These are phyloP conservation scores for Ornithorhynchus anatinus DNA, from an alignment of 2,113 vertebrate species.

Conservation along the genomic window DNA sequence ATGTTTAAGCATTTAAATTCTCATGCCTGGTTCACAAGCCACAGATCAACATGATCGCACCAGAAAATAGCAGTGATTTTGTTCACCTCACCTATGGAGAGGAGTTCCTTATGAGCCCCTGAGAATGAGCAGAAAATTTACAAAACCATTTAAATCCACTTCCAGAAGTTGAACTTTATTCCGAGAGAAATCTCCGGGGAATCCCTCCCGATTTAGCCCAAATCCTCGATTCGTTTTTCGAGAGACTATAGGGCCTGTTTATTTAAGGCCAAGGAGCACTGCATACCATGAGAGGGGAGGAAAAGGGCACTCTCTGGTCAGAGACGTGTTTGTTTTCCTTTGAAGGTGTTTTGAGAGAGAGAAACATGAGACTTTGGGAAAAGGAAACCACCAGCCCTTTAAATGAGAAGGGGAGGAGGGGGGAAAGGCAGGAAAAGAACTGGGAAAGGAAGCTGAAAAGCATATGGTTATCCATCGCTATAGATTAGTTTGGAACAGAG, in stretches of 20 bases:
- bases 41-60: too few relatives aligned
- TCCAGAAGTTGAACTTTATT: too few relatives aligned
- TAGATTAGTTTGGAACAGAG: background rate
- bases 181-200: too few relatives aligned
- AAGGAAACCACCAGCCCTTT: background rate
- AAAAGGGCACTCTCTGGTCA: background rate
- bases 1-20: too few relatives aligned
- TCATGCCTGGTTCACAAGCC: too few relatives aligned
- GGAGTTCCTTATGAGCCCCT: too few relatives aligned
- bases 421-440: background rate
- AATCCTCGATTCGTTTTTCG: background rate
- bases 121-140: too few relatives aligned
- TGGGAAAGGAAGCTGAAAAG: background rate
- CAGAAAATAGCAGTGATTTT: too few relatives aligned
- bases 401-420: background rate
- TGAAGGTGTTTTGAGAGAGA: slow-evolving; percentile 9
- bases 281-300: background rate
- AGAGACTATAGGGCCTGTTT: background rate
- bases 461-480: background rate
- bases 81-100: too few relatives aligned
- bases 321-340: slow-evolving; percentile 8
- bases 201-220: too few relatives aligned
- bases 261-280: background rate
- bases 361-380: background rate
- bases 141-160: too few relatives aligned